A percentile compares a stretch with the other conserved stretches of the same genome.
Conservation (phyloP, 2,113 vertebrate species). For the Ophiodon elongatus region DNA sequence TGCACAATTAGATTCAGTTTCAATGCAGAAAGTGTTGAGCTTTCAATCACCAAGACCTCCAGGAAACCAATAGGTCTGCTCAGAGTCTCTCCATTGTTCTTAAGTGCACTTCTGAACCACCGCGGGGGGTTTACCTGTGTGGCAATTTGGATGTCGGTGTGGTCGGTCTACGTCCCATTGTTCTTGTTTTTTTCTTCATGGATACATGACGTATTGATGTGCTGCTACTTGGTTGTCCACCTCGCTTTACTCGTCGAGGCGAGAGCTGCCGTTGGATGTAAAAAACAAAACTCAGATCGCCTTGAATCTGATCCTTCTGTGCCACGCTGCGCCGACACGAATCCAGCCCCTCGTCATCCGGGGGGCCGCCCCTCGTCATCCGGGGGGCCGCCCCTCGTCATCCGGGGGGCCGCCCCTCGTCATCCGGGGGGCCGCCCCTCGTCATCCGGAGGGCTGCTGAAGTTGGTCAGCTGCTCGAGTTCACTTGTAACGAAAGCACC, state of each 20-base stretch:
- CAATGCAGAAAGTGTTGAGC: neutral
- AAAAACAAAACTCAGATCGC: conserved; percentile 49
- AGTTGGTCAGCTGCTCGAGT: neutral
- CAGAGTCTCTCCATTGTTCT: conserved; percentile 54
- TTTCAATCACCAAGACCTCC: neutral
- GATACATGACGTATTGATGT: conserved; percentile 65
- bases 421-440: neutral
- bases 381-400: neutral
- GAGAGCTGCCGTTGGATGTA: conserved; percentile 69
- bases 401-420: neutral
- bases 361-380: neutral
- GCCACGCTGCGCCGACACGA: conserved; percentile 46
- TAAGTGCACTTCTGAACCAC: conserved; percentile 77
- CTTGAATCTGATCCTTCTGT: conserved; percentile 54
- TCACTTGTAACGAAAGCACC: neutral
- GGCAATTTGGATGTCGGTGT: conserved; percentile 53
- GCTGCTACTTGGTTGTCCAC: conserved; percentile 73
- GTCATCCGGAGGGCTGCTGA: neutral
- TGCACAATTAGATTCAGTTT: neutral
- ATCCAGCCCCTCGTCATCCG: conserved; percentile 13
- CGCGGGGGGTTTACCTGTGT: conserved; percentile 63
- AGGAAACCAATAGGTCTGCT: neutral
- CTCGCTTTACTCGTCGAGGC: conserved; percentile 40
- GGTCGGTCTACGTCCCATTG: conserved; percentile 19
- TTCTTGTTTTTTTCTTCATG: conserved; percentile 12